Conservation (phyloP, 2,888 invertebrate genomes). For the Andrena haemorrhoa region DNA sequence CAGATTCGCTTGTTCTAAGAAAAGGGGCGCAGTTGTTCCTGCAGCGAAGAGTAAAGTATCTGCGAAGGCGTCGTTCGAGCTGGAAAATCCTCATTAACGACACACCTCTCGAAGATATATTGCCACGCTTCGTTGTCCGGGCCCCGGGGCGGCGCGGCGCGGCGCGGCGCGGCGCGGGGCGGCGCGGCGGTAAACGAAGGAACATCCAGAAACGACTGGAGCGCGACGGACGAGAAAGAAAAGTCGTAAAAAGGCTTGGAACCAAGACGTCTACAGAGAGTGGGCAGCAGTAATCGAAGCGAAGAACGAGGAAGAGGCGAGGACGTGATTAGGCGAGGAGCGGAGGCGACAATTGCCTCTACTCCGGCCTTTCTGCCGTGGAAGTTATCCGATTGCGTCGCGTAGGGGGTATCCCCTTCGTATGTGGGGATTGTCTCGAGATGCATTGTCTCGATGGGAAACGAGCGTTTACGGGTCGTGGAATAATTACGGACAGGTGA, state of each 20-base stretch:
- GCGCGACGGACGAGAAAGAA: not conserved
- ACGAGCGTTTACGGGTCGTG: conserved; percentile 23
- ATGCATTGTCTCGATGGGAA: conserved; percentile 7
- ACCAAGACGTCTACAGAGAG: not conserved
- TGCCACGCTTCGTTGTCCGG: not conserved
- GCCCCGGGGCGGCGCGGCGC: not conserved
- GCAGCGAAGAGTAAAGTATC: not conserved
- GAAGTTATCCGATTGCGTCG: not conserved
- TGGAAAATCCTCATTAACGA: not conserved
- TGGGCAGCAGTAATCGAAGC: not conserved
- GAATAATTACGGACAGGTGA: conserved; percentile 8
- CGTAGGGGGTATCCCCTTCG: no score
- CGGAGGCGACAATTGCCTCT: not conserved
- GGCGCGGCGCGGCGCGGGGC: no score
- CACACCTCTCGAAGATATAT: not conserved
- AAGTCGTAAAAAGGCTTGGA: not conserved
- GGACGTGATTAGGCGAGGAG: not conserved
- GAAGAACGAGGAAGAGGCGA: not conserved
- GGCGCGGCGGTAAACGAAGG: not conserved
- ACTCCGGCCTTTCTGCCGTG: not conserved
- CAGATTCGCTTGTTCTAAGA: not conserved
- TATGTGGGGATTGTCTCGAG: not conserved
- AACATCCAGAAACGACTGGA: not conserved
- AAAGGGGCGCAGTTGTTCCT: not conserved
- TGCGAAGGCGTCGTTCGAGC: not conserved